Conservation (phyloP, 1,140 invertebrate species). For the Plectrocnemia conspersa region DNA sequence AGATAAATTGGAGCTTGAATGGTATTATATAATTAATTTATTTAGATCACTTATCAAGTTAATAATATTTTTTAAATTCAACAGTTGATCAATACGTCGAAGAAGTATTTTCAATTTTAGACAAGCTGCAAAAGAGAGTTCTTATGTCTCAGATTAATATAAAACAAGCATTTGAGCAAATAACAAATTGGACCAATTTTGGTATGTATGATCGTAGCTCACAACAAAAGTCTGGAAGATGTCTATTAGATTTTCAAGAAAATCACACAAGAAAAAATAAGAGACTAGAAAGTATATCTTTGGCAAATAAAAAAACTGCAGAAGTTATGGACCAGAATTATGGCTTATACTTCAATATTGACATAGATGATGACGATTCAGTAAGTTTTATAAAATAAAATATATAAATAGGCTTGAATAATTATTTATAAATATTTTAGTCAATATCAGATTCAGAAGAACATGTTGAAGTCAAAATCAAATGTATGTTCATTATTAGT, state of each 20-base stretch:
- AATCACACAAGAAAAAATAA: conserved; percentile 39
- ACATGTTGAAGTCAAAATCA: too few species aligned
- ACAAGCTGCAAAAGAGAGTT: conserved; percentile 59
- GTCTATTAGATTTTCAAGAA: conserved; percentile 45
- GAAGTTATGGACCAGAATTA: conserved; percentile 45
- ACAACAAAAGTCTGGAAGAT: conserved; percentile 43
- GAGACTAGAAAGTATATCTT: conserved; percentile 32
- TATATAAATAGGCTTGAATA: not conserved
- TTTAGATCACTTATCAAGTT: not conserved
- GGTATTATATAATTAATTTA: conserved; percentile 45
- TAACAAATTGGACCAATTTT: conserved; percentile 62
- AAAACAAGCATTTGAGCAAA: conserved; percentile 55
- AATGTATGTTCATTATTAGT: too few species aligned
- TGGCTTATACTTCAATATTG: conserved; percentile 25
- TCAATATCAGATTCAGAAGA: too few species aligned
- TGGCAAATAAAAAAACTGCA: conserved; percentile 40
- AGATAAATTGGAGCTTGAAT: conserved; percentile 65
- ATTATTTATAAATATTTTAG: not conserved
- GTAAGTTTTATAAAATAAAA: not conserved
- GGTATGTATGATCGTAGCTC: conserved; percentile 59
- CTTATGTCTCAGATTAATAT: conserved; percentile 61
- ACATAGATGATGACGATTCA: not conserved
- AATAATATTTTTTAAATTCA: conserved; percentile 8
- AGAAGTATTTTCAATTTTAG: conserved; percentile 47
- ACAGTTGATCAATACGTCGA: conserved; percentile 49